These are phyloP conservation scores for Sphaeramia orbicularis DNA, from an alignment of 2,797 vertebrate genomes.

Conservation along the genomic window DNA sequence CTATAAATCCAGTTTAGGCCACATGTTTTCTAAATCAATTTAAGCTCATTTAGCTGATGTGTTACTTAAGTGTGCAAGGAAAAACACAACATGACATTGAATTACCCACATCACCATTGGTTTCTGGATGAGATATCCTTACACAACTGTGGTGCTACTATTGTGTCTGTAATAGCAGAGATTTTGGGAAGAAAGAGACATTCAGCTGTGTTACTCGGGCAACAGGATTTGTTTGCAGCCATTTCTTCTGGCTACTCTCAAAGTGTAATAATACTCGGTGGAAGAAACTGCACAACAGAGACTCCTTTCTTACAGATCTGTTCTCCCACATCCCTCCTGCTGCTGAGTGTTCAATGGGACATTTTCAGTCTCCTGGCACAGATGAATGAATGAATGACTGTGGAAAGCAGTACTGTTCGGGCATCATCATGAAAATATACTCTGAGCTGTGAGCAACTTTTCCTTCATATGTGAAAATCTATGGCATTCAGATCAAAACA, in stretches of 20 bases:
- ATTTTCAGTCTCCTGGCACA: conserved; percentile 55
- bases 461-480: not conserved
- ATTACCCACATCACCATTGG: not conserved
- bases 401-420: too few relatives aligned
- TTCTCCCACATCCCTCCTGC: conserved; percentile 54
- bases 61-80: not conserved
- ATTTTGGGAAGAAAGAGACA: conserved; percentile 37
- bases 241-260: conserved; percentile 60
- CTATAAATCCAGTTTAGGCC: too few relatives aligned
- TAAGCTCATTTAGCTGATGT: not conserved
- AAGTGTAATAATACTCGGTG: conserved; percentile 71
- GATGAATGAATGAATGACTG: too few relatives aligned
- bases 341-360: conserved; percentile 34
- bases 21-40: not conserved
- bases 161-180: conserved; percentile 13
- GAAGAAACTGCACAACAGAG: conserved; percentile 56
- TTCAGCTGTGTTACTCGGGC: conserved; percentile 72
- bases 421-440: not conserved
- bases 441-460: not conserved
- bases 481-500: conserved; percentile 3
- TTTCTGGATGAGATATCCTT: not conserved
- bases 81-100: not conserved
- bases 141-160: conserved; percentile 14
- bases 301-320: conserved; percentile 60
- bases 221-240: conserved; percentile 77